A percentile compares a stretch with the other conserved stretches of the same genome.
Conservation (phyloP, 2,113 vertebrate genomes). For the Cariama cristata region DNA sequence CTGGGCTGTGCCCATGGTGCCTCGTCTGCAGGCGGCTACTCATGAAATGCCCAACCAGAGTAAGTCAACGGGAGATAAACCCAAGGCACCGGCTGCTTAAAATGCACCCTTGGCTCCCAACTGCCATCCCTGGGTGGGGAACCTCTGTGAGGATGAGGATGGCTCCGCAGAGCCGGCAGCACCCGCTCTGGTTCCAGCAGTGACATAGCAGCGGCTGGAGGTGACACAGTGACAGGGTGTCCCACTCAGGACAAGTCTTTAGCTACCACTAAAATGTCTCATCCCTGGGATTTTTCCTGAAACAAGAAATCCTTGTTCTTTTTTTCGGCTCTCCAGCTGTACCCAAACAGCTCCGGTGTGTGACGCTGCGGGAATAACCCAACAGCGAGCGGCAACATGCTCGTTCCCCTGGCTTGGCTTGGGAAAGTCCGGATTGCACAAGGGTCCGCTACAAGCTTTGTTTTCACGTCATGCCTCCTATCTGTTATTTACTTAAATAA, state of each 20-base stretch:
- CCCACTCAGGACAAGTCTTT: background rate
- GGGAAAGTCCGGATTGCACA: background rate
- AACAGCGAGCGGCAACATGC: accelerated
- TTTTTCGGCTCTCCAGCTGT: background rate
- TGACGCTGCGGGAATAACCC: background rate
- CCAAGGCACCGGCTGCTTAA: background rate
- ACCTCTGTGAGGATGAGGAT: background rate
- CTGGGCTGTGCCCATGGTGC: background rate
- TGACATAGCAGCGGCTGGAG: background rate
- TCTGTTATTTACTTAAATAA: background rate
- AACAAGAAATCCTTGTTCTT: background rate
- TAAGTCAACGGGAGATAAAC: too few species aligned
- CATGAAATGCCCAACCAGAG: background rate
- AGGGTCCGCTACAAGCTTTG: accelerated
- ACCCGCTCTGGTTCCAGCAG: background rate
- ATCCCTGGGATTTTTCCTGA: background rate
- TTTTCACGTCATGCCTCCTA: accelerated
- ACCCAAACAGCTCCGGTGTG: background rate
- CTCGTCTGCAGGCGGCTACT: background rate
- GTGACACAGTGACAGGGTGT: background rate
- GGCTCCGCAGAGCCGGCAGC: background rate
- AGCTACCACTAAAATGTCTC: background rate
- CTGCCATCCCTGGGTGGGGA: background rate
- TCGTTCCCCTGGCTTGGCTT: background rate
- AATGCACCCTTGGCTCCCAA: background rate